Evolutionary conservation across 2,113 vertebrate species (phyloP).

Genomic region (Nerophis ophidion): DNA sequence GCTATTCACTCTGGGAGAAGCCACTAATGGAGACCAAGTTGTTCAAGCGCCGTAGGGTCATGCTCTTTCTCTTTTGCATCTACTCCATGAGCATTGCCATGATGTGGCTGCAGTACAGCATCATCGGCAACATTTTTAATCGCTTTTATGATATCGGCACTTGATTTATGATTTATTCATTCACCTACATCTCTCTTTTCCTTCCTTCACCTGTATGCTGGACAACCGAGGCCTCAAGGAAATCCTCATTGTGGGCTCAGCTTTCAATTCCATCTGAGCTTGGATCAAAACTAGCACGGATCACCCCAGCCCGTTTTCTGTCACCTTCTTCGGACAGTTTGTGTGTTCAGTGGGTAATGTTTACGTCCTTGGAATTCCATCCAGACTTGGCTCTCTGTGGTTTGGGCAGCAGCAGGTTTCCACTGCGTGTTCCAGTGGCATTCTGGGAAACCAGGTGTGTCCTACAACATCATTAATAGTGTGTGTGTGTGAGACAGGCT

Average conservation of each 20-base stretch:
- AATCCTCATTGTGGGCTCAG: slow-evolving; percentile 74
- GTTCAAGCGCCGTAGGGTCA: slow-evolving; percentile 77
- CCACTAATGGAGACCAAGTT: slow-evolving; percentile 62
- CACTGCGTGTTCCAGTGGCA: slow-evolving; percentile 79
- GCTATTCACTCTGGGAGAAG: neutral
- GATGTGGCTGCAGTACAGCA: slow-evolving; percentile 87
- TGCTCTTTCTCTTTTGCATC: slow-evolving; percentile 77
- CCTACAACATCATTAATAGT: slow-evolving; percentile 2
- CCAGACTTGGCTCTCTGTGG: slow-evolving; percentile 80
- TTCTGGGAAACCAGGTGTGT: slow-evolving; percentile 87
- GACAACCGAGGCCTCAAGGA: slow-evolving; percentile 73
- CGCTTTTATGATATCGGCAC: slow-evolving; percentile 72
- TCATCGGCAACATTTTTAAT: slow-evolving; percentile 80
- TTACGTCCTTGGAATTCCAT: slow-evolving; percentile 83
- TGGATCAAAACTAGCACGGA: slow-evolving; percentile 83
- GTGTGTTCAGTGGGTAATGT: slow-evolving; percentile 78
- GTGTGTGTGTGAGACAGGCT: neutral
- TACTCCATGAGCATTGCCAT: slow-evolving; percentile 84
- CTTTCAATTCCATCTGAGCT: slow-evolving; percentile 81
- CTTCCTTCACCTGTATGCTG: slow-evolving; percentile 74
- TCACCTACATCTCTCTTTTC: slow-evolving; percentile 82
- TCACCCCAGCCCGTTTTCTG: slow-evolving; percentile 68
- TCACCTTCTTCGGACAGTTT: slow-evolving; percentile 79
- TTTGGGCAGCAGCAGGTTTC: slow-evolving; percentile 80
- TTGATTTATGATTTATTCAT: slow-evolving; percentile 82